phyloP scores from a whole-genome alignment of 2,797 vertebrate genomes.

The Champsocephalus gunnari region DNA sequence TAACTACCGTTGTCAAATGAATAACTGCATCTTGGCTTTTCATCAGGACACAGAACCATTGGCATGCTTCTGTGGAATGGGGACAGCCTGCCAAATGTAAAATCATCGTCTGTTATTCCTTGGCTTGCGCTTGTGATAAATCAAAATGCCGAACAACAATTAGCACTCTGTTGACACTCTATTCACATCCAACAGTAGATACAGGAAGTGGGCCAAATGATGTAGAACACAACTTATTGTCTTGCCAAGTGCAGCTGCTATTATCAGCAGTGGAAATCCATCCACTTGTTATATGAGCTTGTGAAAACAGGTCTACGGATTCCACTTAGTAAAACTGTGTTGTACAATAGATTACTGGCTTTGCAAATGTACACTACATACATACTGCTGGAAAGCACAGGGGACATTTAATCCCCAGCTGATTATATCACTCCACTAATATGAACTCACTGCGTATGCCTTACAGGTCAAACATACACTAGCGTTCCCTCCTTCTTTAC shows the following conservation, averaged over 20 bases:
- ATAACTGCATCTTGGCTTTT: constrained; percentile 56
- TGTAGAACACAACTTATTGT: constrained; percentile 72
- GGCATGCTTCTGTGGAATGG: constrained; percentile 58
- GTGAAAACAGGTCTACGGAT: constrained; percentile 63
- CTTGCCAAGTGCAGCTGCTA: constrained; percentile 78
- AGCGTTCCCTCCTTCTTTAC: constrained; percentile 68
- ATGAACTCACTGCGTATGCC: constrained; percentile 69
- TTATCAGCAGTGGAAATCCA: constrained; percentile 67
- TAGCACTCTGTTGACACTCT: constrained; percentile 79
- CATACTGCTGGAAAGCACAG: constrained; percentile 43
- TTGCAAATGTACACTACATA: constrained; percentile 58
- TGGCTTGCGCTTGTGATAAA: constrained; percentile 72
- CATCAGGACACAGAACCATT: constrained; percentile 56
- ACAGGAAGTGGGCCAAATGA: constrained; percentile 78
- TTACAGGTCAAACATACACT: constrained; percentile 77
- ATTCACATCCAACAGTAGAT: constrained; percentile 76
- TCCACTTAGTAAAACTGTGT: constrained; percentile 56
- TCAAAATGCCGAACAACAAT: constrained; percentile 75
- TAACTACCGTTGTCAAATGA: constrained; percentile 11
- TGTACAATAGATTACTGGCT: constrained; percentile 56
- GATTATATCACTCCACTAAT: constrained; percentile 58
- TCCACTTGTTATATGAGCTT: constrained; percentile 75
- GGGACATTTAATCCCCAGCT: constrained; percentile 68
- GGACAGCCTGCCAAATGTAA: constrained; percentile 72
- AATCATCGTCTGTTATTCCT: constrained; percentile 71